phyloP scores from a whole-genome alignment of 2,113 vertebrate genomes.

The Solenodon paradoxus region DNA sequence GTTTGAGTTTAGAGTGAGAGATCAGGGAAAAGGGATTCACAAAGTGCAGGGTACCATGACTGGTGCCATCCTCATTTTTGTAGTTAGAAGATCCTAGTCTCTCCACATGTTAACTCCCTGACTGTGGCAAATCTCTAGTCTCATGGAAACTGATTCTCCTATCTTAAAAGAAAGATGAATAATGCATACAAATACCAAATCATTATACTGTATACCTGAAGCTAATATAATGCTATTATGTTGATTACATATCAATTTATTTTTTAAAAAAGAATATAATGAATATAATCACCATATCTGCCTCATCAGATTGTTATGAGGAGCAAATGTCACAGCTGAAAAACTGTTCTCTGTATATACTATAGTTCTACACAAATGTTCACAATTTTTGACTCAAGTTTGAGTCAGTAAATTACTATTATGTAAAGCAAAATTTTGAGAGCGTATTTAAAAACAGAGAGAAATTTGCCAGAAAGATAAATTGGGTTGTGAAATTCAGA shows the following conservation, averaged over 20 bases:
- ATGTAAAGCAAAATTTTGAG: background rate
- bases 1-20: background rate
- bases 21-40: background rate
- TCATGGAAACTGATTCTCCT: background rate
- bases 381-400: no score
- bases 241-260: background rate
- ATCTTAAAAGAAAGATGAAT: background rate
- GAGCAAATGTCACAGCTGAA: background rate
- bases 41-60: background rate
- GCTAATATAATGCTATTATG: background rate
- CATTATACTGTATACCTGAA: background rate
- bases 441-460: slow-evolving; percentile 14
- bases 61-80: no score
- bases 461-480: background rate
- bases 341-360: background rate
- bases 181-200: background rate
- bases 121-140: background rate
- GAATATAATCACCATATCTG: no score
- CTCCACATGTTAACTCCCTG: background rate
- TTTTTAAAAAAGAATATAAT: background rate
- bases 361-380: background rate
- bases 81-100: background rate
- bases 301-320: background rate
- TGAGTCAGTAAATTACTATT: background rate
- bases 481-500: background rate